Evolutionary conservation across 2,797 vertebrate genomes (phyloP).

Genomic region (Notamacropus eugenii): DNA sequence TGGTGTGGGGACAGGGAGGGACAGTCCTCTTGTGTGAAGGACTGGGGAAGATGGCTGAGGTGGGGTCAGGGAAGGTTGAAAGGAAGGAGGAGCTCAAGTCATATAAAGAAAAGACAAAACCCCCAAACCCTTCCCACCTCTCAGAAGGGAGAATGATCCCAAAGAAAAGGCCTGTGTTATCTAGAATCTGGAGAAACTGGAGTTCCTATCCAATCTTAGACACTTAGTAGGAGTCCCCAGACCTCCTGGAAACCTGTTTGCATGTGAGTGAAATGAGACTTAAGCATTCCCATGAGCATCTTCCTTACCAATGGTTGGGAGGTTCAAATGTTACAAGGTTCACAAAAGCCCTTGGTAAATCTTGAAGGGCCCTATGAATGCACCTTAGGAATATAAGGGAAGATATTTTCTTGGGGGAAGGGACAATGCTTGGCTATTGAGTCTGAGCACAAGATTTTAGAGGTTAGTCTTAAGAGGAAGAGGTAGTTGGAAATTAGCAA

Average conservation of each 20-base stretch:
- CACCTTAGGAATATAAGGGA: neutral
- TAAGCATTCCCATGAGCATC: neutral
- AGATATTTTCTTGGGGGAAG: neutral
- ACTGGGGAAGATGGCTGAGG: neutral
- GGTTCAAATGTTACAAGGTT: neutral
- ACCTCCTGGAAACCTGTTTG: neutral
- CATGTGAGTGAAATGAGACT: neutral
- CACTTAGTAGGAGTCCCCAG: neutral
- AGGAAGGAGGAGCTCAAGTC: neutral
- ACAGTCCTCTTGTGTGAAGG: neutral
- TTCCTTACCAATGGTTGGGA: neutral
- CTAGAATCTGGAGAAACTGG: neutral
- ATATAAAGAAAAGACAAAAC: neutral
- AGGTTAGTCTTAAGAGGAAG: neutral
- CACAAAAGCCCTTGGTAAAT: neutral
- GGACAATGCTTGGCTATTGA: neutral
- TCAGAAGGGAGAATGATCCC: neutral
- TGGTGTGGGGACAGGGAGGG: neutral
- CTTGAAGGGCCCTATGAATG: neutral
- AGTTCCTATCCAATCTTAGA: neutral
- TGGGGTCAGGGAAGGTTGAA: neutral
- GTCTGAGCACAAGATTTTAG: neutral
- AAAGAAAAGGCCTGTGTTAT: neutral
- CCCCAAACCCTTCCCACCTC: neutral
- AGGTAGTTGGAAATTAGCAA: neutral